These are phyloP conservation scores for Saxicola maurus DNA, from an alignment of 2,797 vertebrate genomes.

Conservation along the genomic window DNA sequence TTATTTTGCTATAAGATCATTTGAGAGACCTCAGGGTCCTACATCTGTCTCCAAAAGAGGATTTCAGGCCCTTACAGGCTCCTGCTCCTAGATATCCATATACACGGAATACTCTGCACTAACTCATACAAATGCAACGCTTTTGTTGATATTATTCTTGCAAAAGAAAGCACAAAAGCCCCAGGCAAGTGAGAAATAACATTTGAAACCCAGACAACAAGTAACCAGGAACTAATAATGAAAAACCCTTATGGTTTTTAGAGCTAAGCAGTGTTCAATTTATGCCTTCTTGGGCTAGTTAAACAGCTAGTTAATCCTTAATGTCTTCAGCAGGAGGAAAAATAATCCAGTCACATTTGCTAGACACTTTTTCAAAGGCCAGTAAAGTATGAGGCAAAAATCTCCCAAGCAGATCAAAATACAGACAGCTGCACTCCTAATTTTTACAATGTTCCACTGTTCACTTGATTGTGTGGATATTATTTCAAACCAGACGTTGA, in stretches of 20 bases:
- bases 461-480: neutral
- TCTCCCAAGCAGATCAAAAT: slow-evolving; percentile 17
- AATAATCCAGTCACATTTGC: neutral
- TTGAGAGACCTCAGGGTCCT: neutral
- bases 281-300: neutral
- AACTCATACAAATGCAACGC: neutral
- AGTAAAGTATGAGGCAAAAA: neutral
- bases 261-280: neutral
- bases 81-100: neutral
- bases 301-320: neutral
- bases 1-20: neutral
- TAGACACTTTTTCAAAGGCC: neutral
- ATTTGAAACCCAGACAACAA: neutral
- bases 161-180: neutral
- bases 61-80: neutral
- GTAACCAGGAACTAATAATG: neutral
- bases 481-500: neutral
- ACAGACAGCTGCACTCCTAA: slow-evolving; percentile 19
- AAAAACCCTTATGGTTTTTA: neutral
- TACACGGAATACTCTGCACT: accelerated
- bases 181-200: neutral
- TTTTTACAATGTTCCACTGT: neutral
- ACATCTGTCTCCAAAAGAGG: neutral
- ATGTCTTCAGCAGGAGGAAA: neutral
- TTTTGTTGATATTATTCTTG: neutral